phyloP scores from a whole-genome alignment of 2,113 vertebrate species.

The Cnemophilus loriae region DNA sequence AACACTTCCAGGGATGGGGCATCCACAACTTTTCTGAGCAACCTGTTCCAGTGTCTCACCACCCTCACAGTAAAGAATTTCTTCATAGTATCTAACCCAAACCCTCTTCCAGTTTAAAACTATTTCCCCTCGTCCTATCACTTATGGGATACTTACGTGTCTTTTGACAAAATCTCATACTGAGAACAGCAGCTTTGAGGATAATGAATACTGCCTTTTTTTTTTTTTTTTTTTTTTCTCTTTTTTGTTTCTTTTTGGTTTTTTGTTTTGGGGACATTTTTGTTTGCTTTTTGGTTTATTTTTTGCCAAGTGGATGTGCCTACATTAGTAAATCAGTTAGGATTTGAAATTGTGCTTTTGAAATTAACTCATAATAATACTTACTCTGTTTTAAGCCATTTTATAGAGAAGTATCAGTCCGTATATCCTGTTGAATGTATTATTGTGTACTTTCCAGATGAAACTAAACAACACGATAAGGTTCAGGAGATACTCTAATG shows the following conservation, averaged over 20 bases:
- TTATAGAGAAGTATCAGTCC: neutral
- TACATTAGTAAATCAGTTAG: neutral
- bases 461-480: neutral
- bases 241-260: no score
- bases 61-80: neutral
- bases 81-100: neutral
- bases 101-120: neutral
- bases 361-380: neutral
- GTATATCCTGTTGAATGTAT: neutral
- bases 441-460: neutral
- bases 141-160: neutral
- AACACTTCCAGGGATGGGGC: neutral
- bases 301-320: neutral
- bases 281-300: no score
- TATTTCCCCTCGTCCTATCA: neutral
- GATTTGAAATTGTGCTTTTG: neutral
- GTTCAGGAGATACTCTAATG: neutral
- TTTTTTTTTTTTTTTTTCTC: neutral
- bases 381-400: neutral
- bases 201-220: no score
- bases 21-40: neutral
- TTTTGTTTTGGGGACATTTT: no score
- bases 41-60: neutral
- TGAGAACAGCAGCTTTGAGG: neutral
- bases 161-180: neutral